Evolutionary conservation across 37 sponge, comb jelly and placozoan species (phyloP), one percentile per base, ranked within the genome.

Genomic region (Petrosia ficiformis): DNA sequence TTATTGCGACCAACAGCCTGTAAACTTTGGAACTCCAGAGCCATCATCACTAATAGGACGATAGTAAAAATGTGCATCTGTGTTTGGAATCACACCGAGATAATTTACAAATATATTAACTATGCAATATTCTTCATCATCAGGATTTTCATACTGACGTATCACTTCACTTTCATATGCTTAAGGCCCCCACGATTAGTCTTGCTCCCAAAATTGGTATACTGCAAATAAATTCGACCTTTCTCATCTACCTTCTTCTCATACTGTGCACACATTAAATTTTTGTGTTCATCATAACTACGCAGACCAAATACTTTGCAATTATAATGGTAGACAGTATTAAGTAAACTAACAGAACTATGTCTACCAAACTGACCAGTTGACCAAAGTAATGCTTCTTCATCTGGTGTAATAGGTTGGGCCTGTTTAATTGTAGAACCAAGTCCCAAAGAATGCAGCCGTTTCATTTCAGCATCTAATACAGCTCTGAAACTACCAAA

Each of bases 381-480:
- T n/a, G 67, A 31, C 77, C 77, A 84, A 24, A 84, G 72, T 28
- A 80, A 28, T 1, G 42, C 64, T 21, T 71, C 69, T 77, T 77
- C 78, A 31, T 70, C 84, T 1, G 69, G 34, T 5, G 77, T 38
- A 25, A 77, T 76, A 3, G 77, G 77, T 41, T 84, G 77, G 0
- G 84, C 84, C 61, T 84, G 61, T 14, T 39, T 80, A 10, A 41
- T 25, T 1, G 3, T 41, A 2, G 65, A 57, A 2, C 83, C 83
- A 1, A 82, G 29, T 36, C 83, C 76, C n/a, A 68, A 41, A 29
- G 54, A 32, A 6, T 81, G 71, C 1, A 81, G 59, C 26, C 65
- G 29, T 34, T 80, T 80, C 81, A 82, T 82, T 68, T 74, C 59
- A 24, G 68, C 83, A 67, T 82, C 83, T 2, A 81, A 39, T 21